phyloP scores from a whole-genome alignment of 2,888 invertebrate species.

The Cacoxenus indagator region DNA sequence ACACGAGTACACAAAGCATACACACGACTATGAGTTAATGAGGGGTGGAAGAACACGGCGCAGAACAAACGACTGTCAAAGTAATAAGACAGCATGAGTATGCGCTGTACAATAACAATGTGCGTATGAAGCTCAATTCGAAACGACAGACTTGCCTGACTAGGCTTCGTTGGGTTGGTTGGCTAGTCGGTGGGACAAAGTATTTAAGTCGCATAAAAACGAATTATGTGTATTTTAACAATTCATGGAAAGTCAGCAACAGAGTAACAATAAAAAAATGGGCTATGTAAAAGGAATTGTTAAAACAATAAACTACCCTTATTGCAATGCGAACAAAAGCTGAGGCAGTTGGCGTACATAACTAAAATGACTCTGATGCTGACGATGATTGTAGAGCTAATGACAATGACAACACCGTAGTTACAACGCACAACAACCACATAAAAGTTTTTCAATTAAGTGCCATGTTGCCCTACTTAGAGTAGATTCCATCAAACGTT shows the following conservation, averaged over 20 bases:
- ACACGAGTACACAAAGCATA: neutral
- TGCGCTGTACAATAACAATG: neutral
- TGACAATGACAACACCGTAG: neutral
- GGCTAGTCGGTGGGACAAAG: too few species aligned
- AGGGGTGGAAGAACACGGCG: too few species aligned
- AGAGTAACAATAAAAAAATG: too few species aligned
- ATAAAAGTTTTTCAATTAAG: slow-evolving; percentile 55
- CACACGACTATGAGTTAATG: neutral
- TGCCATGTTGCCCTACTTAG: slow-evolving; percentile 38
- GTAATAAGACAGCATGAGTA: neutral
- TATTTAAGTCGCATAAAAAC: too few species aligned
- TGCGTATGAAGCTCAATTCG: too few species aligned
- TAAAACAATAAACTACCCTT: neutral
- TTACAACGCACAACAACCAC: slow-evolving; percentile 45
- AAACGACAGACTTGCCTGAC: too few species aligned
- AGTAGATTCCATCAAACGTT: neutral
- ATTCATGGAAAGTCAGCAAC: too few species aligned
- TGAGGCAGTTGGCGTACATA: neutral
- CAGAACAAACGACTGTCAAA: too few species aligned
- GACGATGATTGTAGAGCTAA: slow-evolving; percentile 13
- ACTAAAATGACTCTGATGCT: neutral
- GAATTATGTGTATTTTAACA: too few species aligned
- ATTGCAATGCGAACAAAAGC: neutral
- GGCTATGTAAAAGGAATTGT: neutral
- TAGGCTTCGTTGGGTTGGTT: too few species aligned